phyloP scores from a whole-genome alignment of 2,797 vertebrate species.

The Pseudocheirus occidentalis region DNA sequence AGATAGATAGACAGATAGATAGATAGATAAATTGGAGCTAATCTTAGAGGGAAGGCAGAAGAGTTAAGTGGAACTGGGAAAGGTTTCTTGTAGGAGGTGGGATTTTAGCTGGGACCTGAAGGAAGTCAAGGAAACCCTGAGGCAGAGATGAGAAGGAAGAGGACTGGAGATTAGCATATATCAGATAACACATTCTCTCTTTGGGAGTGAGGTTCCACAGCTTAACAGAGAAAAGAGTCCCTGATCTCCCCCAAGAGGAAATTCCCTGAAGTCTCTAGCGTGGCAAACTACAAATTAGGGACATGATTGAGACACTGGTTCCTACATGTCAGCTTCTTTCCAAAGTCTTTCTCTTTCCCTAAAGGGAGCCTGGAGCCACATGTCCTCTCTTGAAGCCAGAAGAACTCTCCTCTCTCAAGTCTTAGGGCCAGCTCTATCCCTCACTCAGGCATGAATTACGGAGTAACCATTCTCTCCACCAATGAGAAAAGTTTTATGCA shows the following conservation, averaged over 20 bases:
- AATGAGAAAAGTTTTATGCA: neutral
- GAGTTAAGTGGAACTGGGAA: neutral
- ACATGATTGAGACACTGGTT: neutral
- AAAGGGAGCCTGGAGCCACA: neutral
- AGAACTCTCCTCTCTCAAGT: neutral
- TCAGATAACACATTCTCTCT: neutral
- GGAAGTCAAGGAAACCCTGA: neutral
- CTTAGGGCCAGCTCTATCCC: neutral
- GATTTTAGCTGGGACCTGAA: neutral
- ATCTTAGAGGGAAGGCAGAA: neutral
- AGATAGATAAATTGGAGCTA: neutral
- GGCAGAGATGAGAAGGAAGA: neutral
- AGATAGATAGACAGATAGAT: no score
- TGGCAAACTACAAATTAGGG: neutral
- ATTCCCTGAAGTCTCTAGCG: neutral
- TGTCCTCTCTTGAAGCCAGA: neutral
- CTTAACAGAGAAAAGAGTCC: neutral
- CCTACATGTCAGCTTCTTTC: neutral
- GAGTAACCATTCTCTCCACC: neutral
- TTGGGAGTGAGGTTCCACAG: neutral
- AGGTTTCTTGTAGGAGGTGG: neutral
- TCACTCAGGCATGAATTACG: neutral
- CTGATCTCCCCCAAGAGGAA: neutral
- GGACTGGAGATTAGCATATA: neutral
- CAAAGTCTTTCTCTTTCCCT: neutral